A percentile compares a stretch with the other conserved stretches of the same genome.
Evolutionary conservation across 2,888 invertebrate genomes (phyloP).

Genomic region (Acleris laterana): DNA sequence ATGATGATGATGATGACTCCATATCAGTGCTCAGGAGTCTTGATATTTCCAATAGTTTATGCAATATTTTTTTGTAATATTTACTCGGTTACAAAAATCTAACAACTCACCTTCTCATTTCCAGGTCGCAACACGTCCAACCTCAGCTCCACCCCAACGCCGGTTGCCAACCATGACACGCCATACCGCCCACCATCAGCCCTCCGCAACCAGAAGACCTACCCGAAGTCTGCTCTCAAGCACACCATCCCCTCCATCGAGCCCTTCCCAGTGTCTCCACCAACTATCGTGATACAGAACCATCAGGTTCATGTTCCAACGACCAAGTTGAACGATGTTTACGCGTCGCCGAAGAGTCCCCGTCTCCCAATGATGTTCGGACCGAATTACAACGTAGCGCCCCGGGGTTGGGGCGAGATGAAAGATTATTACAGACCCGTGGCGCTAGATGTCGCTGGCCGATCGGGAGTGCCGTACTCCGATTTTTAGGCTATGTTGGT

Average conservation of each 20-base stretch:
- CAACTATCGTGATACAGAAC: conserved; percentile 63
- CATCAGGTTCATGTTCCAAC: conserved; percentile 70
- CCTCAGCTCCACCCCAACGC: conserved; percentile 71
- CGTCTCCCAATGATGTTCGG: conserved; percentile 71
- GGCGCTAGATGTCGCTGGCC: conserved; percentile 86
- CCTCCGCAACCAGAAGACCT: conserved; percentile 75
- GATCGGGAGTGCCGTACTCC: conserved; percentile 65
- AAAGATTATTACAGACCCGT: conserved; percentile 89
- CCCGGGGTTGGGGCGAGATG: conserved; percentile 91
- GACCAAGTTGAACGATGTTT: conserved; percentile 77
- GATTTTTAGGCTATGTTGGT: conserved; percentile 72
- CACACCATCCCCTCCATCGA: conserved; percentile 76
- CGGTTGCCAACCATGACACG: conserved; percentile 78
- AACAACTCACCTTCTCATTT: conserved; percentile 39
- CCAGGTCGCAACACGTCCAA: conserved; percentile 81
- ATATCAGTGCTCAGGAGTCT: no score
- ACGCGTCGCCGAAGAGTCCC: conserved; percentile 74
- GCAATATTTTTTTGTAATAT: no score
- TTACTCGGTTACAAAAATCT: no score
- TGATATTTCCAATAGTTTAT: no score
- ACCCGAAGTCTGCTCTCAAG: conserved; percentile 76
- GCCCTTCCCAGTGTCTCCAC: conserved; percentile 74
- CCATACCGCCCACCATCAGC: conserved; percentile 80
- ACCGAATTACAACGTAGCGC: conserved; percentile 92
- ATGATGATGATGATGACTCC: no score